Evolutionary conservation across 2,888 invertebrate species (phyloP).

Genomic region (Erannis defoliaria): DNA sequence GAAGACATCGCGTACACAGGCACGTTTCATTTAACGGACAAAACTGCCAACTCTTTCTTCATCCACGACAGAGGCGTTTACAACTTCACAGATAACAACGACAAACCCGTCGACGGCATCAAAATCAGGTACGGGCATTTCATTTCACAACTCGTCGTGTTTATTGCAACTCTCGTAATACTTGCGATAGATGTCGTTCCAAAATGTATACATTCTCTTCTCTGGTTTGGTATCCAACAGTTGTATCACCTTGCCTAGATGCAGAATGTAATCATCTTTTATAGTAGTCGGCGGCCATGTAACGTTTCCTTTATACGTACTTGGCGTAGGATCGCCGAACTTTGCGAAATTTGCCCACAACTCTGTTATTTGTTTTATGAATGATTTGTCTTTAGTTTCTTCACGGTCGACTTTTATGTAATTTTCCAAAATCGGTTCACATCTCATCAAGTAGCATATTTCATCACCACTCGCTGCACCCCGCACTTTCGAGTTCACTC

Average conservation of each 20-base stretch:
- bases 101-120: conserved; percentile 76
- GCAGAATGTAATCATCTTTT: conserved; percentile 59
- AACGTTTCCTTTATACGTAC: conserved; percentile 48
- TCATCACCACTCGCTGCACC: conserved; percentile 83
- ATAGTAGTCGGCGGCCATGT: conserved; percentile 68
- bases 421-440: conserved; percentile 72
- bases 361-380: conserved; percentile 70
- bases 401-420: conserved; percentile 63
- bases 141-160: conserved; percentile 68
- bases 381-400: conserved; percentile 61
- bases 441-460: conserved; percentile 79
- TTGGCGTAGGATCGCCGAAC: conserved; percentile 70
- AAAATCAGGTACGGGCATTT: conserved; percentile 65
- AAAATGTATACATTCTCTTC: conserved; percentile 66
- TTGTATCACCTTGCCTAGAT: conserved; percentile 61
- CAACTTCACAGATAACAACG: conserved; percentile 74
- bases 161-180: conserved; percentile 64
- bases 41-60: conserved; percentile 77
- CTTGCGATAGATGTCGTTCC: conserved; percentile 67
- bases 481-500: conserved; percentile 58
- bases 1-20: conserved; percentile 56
- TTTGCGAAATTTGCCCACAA: conserved; percentile 85
- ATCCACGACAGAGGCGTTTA: conserved; percentile 60
- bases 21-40: conserved; percentile 61
- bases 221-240: conserved; percentile 58